Percentiles rank a stretch among this genome's conserved stretches.
Conservation (phyloP, 2,797 vertebrate species). For the Diceros bicornis region DNA sequence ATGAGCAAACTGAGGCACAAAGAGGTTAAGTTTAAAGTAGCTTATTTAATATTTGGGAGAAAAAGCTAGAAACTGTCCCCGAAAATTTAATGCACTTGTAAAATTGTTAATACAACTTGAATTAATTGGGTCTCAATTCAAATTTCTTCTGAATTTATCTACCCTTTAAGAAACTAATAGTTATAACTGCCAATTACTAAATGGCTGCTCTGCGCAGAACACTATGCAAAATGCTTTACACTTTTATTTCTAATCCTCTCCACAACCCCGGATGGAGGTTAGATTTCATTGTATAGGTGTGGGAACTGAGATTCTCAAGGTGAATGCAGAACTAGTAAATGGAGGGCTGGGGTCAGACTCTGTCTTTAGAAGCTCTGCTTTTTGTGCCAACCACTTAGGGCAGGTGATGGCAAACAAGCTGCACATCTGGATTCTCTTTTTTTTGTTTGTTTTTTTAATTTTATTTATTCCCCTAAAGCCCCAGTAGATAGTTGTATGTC, state of each 20-base stretch:
- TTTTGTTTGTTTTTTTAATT: too few relatives aligned
- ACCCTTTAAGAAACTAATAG: not conserved
- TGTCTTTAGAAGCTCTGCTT: not conserved
- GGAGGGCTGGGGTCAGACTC: not conserved
- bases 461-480: too few relatives aligned
- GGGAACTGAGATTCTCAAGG: not conserved
- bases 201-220: not conserved
- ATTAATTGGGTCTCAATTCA: not conserved
- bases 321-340: not conserved
- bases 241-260: not conserved
- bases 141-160: slow-evolving; percentile 8
- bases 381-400: not conserved
- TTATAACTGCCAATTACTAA: not conserved
- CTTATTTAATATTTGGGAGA: not conserved
- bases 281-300: not conserved
- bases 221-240: not conserved
- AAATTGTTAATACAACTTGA: not conserved
- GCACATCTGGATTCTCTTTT: not conserved
- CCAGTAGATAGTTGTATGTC: too few relatives aligned
- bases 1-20: not conserved
- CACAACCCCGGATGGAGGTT: not conserved
- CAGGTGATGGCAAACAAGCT: not conserved
- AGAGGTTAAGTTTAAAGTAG: slow-evolving; percentile 23
- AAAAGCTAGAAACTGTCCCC: not conserved
- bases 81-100: not conserved